A percentile compares a stretch with the other conserved stretches of the same genome.
These are phyloP conservation scores for Lymantria monacha DNA, from an alignment of 2,888 invertebrate species.

Conservation along the genomic window DNA sequence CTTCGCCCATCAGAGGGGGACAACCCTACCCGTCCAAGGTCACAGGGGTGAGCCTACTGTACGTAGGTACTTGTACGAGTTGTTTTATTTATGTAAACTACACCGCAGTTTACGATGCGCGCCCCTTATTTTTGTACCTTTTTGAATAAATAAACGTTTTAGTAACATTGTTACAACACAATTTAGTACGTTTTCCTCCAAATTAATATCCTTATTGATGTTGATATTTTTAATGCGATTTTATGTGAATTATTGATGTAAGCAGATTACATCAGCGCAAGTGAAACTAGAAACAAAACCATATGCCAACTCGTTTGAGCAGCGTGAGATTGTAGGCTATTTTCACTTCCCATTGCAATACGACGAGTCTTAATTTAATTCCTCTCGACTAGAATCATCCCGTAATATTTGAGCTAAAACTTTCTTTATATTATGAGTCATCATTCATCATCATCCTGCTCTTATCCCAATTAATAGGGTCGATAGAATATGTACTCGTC, in stretches of 20 bases:
- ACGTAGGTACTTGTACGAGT: slow-evolving; percentile 24
- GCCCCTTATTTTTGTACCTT: slow-evolving; percentile 32
- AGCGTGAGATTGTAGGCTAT: no score
- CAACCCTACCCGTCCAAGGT: slow-evolving; percentile 65
- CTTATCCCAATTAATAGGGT: no score
- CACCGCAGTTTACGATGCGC: slow-evolving; percentile 31
- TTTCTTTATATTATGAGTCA: no score
- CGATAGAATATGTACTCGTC: no score
- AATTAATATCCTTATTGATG: slow-evolving; percentile 11
- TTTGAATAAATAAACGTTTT: slow-evolving; percentile 33
- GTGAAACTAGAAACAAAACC: no score
- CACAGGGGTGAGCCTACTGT: slow-evolving; percentile 52
- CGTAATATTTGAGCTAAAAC: no score
- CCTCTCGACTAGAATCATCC: no score
- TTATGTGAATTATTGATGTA: neutral
- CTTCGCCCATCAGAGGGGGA: slow-evolving; percentile 47
- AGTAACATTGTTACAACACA: slow-evolving; percentile 24
- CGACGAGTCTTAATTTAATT: no score
- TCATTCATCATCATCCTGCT: no score
- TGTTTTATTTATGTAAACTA: slow-evolving; percentile 28
- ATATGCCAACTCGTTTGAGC: no score
- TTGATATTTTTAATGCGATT: neutral
- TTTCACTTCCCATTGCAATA: no score
- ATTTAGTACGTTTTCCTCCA: slow-evolving; percentile 17
- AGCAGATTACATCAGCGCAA: no score